Conservation (phyloP, 92 coral and sea anemone species). For the Desmophyllum pertusum region DNA sequence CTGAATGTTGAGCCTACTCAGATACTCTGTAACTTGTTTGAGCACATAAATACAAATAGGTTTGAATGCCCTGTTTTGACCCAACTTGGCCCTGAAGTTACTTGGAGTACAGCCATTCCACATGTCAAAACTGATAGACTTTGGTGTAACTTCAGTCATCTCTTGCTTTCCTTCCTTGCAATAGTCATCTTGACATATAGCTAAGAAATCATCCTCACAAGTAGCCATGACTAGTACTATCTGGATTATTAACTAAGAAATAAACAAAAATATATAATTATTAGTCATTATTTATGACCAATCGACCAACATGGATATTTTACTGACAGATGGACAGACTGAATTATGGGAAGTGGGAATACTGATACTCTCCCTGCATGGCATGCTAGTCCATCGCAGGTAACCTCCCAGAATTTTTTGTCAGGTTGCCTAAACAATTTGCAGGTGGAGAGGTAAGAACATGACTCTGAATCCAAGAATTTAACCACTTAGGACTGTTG, state of each 20-base stretch:
- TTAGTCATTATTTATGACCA: no score
- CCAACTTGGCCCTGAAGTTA: conserved; percentile 29
- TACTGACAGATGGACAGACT: no score
- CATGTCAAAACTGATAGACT: conserved; percentile 35
- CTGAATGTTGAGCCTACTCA: not conserved
- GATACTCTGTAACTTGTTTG: conserved; percentile 21
- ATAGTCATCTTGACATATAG: not conserved
- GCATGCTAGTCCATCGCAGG: no score
- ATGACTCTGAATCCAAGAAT: no score
- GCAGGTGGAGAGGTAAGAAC: no score
- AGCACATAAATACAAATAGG: conserved; percentile 28
- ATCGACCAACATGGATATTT: no score
- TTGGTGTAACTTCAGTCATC: not conserved
- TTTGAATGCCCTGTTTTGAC: conserved; percentile 23
- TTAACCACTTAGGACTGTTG: no score
- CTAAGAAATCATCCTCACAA: conserved; percentile 22
- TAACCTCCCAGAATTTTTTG: no score
- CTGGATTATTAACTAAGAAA: not conserved
- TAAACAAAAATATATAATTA: no score
- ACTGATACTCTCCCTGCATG: no score
- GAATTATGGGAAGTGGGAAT: no score
- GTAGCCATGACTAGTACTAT: not conserved
- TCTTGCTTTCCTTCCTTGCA: not conserved
- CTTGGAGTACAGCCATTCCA: conserved; percentile 30
- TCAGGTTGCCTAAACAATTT: no score